Evolutionary conservation across 1,140 invertebrate genomes (phyloP), one percentile per base, ranked within the genome.

Genomic region (Pristionchus pacificus): DNA sequence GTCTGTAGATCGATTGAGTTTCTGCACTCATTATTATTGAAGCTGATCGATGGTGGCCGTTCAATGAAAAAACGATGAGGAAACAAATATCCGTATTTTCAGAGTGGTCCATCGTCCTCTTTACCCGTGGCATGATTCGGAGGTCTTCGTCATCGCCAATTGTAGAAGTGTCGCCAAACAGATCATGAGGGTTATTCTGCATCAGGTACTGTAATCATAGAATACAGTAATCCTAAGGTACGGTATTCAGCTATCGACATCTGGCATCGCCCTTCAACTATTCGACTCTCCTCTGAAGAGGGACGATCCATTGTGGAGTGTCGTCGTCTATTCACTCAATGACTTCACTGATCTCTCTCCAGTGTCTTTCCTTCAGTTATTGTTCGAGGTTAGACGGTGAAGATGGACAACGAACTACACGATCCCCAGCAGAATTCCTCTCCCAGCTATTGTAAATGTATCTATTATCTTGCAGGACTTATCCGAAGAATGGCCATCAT

Each of bases 311-410:
- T 95, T 97, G 84, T 96, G 96, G 87, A 92, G 91, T 83, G 95
- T 92, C 75, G 91, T 99, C 74, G 91, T 93, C 1, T 89, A 91
- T 80, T 91, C 94, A 0, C 86, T 99, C 72, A 88, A 91, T n/a
- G 95, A 99, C 85, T 99, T 98, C 86, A 91, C 91, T 81, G 96
- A 98, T 84, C 84, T 98, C 57, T 97, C 93, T 85, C 93, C 93
- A 3, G 91, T 95, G 68, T 92, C 93, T 38, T 93, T 95, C 15
- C 86, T 98, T 63, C 93, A 95, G 80, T 86, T 93, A 73, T 85
- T 98, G 13, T 88, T 97, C 58, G 94, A 98, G 85, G 91, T 91
- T 85, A n/a, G n/a, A n/a, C n/a, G n/a, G n/a, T n/a, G n/a, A n/a
- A n/a, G n/a, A n/a, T n/a, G n/a, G n/a, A n/a, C n/a, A n/a, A n/a